Evolutionary conservation across 2,888 invertebrate genomes (phyloP), one percentile per base, ranked within the genome.

Genomic region (Campoplex nolae): DNA sequence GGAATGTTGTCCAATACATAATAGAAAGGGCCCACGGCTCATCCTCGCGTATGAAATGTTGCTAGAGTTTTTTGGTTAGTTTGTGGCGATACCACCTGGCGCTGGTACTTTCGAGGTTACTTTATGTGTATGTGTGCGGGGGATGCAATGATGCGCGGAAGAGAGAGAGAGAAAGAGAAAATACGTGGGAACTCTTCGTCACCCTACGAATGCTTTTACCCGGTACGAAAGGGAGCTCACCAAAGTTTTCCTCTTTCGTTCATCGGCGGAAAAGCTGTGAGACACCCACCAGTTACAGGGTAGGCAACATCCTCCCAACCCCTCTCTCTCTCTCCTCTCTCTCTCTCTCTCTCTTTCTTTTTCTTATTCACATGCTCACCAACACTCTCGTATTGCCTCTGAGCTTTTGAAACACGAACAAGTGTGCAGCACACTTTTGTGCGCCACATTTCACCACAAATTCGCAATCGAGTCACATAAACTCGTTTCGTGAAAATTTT

Each of bases 381-480:
- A 45, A 23, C 71, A 38, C 77, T 54, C 51, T 7, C 16, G 23
- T 38, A 18, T 38, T 9, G 54, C 38, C n/a, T 16, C 35, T 51
- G 75, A 84, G 77, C 74, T 74, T 77, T 77, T 73, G 48, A 73
- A 56, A 48, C 74, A 68, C 70, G 6, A 3, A 65, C 81, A 81
- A n/a, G 54, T 58, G 45, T 48, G 56, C 68, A 62, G 62, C 58
- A 35, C 65, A 28, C 51, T 67, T 45, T 82, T 74, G 3, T 42
- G 45, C 45, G 35, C 75, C 75, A 68, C 68, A 81, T 87, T 86
- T 81, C 73, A 81, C 73, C 81, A 70, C 84, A 78, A 84, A 84
- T 84, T 84, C 81, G 68, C 77, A 87, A 81, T 87, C 86, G 74
- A 81, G 86, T 87, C 86, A 84, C 86, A 84, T 78, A 84, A 84